Percentiles rank a stretch among this genome's conserved stretches.
phyloP scores from a whole-genome alignment of 2,888 invertebrate species.

The Parapristionchus giblindavisi region DNA sequence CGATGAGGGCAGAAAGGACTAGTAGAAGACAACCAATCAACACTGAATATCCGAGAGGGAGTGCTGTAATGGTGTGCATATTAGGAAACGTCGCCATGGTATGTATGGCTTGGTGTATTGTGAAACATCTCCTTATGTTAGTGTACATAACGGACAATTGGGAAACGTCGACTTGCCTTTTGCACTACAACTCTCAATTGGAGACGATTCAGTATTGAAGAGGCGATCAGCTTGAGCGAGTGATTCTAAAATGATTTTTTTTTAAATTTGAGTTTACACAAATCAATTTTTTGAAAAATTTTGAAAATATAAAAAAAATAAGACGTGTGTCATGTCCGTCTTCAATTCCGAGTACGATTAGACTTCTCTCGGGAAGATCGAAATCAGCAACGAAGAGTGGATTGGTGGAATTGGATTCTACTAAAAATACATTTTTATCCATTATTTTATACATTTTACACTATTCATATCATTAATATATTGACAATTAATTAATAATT shows the following conservation, averaged over 20 bases:
- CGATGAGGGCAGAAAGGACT: slow-evolving; percentile 41
- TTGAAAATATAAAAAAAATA: not conserved
- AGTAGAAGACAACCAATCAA: slow-evolving; percentile 40
- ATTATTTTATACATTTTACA: not conserved
- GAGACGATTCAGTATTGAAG: slow-evolving; percentile 1
- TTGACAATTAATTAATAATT: too few relatives aligned
- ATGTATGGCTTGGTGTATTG: too few relatives aligned
- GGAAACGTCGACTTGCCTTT: slow-evolving; percentile 11
- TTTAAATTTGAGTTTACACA: too few relatives aligned
- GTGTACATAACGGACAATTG: not conserved
- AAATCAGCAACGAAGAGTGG: slow-evolving; percentile 51
- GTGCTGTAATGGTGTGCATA: not conserved
- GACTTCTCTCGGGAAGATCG: slow-evolving; percentile 55
- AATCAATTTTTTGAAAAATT: too few relatives aligned
- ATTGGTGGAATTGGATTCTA: slow-evolving; percentile 8
- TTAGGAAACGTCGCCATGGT: not conserved
- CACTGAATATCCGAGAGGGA: slow-evolving; percentile 42
- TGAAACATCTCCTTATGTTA: too few relatives aligned
- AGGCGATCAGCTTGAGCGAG: slow-evolving; percentile 1
- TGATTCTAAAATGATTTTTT: not conserved
- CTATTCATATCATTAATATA: too few relatives aligned
- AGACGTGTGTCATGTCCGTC: slow-evolving; percentile 45
- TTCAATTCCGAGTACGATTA: slow-evolving; percentile 57
- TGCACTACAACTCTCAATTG: slow-evolving; percentile 14
- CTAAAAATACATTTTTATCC: not conserved